Evolutionary conservation across 2,888 invertebrate species (phyloP).

Genomic region (Prenolepis imparis): DNA sequence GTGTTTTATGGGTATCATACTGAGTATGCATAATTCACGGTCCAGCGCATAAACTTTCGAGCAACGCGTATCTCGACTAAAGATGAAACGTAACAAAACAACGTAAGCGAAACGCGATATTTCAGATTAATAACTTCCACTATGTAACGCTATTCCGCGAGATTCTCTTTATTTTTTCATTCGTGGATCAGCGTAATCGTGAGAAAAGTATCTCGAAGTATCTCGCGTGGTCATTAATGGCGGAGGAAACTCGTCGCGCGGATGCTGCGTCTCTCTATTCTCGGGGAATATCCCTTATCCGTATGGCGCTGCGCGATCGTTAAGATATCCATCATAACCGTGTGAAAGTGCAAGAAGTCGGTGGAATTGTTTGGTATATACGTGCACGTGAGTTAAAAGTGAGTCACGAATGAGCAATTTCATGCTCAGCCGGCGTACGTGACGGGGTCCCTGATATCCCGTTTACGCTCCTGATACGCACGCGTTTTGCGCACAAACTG

Average conservation of each 20-base stretch:
- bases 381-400: slow-evolving; percentile 73
- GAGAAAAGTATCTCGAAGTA: slow-evolving; percentile 39
- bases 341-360: slow-evolving; percentile 72
- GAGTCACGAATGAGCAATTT: slow-evolving; percentile 67
- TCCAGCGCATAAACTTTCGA: slow-evolving; percentile 71
- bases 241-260: not conserved
- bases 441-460: slow-evolving; percentile 59
- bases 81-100: slow-evolving; percentile 3
- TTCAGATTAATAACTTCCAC: not conserved
- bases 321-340: slow-evolving; percentile 75
- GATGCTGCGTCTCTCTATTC: slow-evolving; percentile 7
- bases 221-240: slow-evolving; percentile 27
- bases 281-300: slow-evolving; percentile 8
- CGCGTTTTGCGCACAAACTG: slow-evolving; percentile 13
- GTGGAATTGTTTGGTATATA: slow-evolving; percentile 61
- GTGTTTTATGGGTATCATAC: slow-evolving; percentile 79
- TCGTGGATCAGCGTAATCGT: slow-evolving; percentile 9
- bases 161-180: not conserved
- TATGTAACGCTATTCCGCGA: no score
- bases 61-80: slow-evolving; percentile 41
- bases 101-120: not conserved
- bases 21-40: slow-evolving; percentile 80
- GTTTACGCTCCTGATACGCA: slow-evolving; percentile 55
- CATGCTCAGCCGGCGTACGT: slow-evolving; percentile 68
- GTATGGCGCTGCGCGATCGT: slow-evolving; percentile 56